phyloP scores from a whole-genome alignment of 2,797 vertebrate species.

The Meriones psammophilus region DNA sequence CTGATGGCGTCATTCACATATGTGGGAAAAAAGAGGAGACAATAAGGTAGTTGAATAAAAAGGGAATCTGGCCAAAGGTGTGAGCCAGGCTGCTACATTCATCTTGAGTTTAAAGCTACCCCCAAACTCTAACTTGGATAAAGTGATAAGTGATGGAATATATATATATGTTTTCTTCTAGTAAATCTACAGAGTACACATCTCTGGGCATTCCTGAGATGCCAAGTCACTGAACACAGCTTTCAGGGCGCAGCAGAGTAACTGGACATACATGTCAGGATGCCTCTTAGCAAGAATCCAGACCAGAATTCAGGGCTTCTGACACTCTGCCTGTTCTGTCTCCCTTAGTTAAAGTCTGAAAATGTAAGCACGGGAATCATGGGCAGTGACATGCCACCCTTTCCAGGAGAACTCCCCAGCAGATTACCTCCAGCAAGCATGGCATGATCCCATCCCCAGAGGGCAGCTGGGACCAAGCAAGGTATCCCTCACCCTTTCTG shows the following conservation, averaged over 20 bases:
- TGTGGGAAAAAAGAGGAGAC: not conserved
- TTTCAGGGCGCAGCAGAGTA: rapidly evolving
- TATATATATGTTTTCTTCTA: no score
- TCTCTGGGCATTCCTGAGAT: no score
- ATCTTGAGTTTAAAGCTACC: not conserved
- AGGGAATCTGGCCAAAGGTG: not conserved
- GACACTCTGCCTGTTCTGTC: not conserved
- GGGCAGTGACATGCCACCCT: not conserved
- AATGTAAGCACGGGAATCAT: not conserved
- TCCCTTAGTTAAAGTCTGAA: not conserved
- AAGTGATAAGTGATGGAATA: not conserved
- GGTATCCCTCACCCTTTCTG: not conserved
- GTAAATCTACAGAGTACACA: not conserved
- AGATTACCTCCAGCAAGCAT: no score
- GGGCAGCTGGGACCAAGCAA: not conserved
- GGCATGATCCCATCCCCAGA: not conserved
- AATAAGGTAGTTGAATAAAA: rapidly evolving
- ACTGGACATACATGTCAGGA: not conserved
- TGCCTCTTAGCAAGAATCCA: not conserved
- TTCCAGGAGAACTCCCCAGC: not conserved
- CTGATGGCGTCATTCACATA: rapidly evolving
- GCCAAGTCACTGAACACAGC: not conserved
- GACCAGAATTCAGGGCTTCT: not conserved
- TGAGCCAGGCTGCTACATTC: rapidly evolving
- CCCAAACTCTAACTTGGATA: not conserved